Percentiles rank a stretch among this genome's conserved stretches.
Evolutionary conservation across 2,113 vertebrate genomes (phyloP).

Genomic region (Cyrtonyx montezumae): DNA sequence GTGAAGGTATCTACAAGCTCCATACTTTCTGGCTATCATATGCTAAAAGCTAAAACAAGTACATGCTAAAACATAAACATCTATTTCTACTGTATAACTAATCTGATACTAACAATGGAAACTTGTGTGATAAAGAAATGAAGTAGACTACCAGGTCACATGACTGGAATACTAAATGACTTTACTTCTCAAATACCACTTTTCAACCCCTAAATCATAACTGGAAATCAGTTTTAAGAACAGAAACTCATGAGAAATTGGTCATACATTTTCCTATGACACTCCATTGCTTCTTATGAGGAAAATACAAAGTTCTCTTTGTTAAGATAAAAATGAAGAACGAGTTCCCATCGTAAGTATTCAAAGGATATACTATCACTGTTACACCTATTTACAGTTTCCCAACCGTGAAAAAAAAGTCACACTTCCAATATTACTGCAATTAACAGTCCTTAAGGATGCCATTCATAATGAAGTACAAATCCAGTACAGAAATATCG

Average conservation of each 20-base stretch:
- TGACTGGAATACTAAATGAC: not conserved
- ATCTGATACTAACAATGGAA: not conserved
- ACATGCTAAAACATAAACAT: not conserved
- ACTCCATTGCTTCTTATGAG: not conserved
- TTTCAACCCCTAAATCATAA: not conserved
- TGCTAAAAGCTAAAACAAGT: not conserved
- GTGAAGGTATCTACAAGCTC: not conserved
- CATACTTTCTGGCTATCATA: not conserved
- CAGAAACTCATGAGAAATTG: not conserved
- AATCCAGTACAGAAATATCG: not conserved
- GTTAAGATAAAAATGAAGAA: not conserved
- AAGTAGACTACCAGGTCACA: not conserved
- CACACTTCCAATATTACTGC: not conserved
- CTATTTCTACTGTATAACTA: not conserved
- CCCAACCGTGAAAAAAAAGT: not conserved
- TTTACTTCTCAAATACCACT: not conserved
- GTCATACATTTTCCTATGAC: not conserved
- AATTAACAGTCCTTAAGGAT: not conserved
- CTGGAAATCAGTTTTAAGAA: not conserved
- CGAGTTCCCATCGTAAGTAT: not conserved
- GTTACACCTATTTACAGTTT: not conserved
- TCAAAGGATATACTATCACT: not conserved
- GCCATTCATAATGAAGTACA: not conserved
- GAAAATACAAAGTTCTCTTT: not conserved
- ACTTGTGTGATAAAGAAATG: not conserved